Percentiles rank a stretch among this genome's conserved stretches.
Evolutionary conservation across 30 jellyfish, hydroid and myxozoan genomes (phyloP).

Genomic region (Pelagia noctiluca): DNA sequence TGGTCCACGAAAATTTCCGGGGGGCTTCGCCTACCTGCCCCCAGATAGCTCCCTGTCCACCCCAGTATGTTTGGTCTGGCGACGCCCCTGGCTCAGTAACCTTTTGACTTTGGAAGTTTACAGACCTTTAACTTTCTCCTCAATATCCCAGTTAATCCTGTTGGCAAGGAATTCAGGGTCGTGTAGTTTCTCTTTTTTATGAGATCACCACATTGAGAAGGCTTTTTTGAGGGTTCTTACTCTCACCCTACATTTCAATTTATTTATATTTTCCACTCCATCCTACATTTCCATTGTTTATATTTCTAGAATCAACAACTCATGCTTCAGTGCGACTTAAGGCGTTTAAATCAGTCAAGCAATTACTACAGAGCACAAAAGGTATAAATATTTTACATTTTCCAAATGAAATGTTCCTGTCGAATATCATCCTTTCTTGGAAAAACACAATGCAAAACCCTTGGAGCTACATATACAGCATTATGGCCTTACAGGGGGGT

Average conservation of each 20-base stretch:
- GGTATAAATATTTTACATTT: constrained; percentile 28
- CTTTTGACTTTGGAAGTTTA: background rate
- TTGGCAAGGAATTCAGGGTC: background rate
- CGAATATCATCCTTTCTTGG: too few relatives aligned
- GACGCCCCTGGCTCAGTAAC: too few relatives aligned
- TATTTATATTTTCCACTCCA: too few relatives aligned
- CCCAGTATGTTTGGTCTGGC: too few relatives aligned
- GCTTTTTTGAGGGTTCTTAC: background rate
- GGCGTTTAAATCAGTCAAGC: constrained; percentile 37
- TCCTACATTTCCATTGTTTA: too few relatives aligned
- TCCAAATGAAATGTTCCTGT: too few relatives aligned
- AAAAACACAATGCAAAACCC: too few relatives aligned
- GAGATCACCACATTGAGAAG: background rate
- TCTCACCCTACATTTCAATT: background rate
- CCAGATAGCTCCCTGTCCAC: too few relatives aligned
- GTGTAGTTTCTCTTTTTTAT: background rate
- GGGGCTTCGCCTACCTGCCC: too few relatives aligned
- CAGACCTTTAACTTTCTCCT: background rate
- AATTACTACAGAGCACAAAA: constrained; percentile 21
- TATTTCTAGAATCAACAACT: constrained; percentile 55
- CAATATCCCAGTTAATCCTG: background rate
- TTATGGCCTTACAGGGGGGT: too few relatives aligned
- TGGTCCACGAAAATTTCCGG: too few relatives aligned
- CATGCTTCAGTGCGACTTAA: constrained; percentile 74
- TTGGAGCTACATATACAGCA: too few relatives aligned